Evolutionary conservation across 2,113 vertebrate species (phyloP), one percentile per base, ranked within the genome.

Genomic region (Scomber japonicus): DNA sequence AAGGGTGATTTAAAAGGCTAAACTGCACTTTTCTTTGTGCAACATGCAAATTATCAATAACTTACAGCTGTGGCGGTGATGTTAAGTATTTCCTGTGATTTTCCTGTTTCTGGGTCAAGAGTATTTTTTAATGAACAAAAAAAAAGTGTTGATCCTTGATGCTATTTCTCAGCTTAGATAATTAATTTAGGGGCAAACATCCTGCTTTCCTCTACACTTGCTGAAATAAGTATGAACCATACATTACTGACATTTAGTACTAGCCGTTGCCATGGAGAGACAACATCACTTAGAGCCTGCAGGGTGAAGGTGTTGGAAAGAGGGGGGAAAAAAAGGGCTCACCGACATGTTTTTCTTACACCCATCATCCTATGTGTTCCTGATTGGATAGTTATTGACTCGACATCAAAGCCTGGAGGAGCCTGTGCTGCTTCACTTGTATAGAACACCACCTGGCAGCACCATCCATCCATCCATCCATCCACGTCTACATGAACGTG

Each of bases 221-320:
- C 55, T 30, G 31, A 44, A 27, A 60, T n/a, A 61, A 71, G 67
- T 11, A 30, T 70, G 53, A 67, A 19, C 73, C 51, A 60, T 56
- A 81, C 65, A 65, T 86, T 64, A 71, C 77, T 69, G 69, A 81
- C 75, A 75, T 77, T 77, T 49, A 54, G 60, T 44, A 24, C 78
- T 51, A 11, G 46, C 51, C 0, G 71, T 90, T 87, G 82, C 86
- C 86, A 85, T 85, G 84, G 90, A 71, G 80, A 90, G 14, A 67
- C 67, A 45, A 17, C 76, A 74, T 81, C 75, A 45, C 54, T 62
- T 56, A 55, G 35, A 74, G 56, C 71, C 80, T 64, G 72, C 13
- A 78, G 24, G 14, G 11, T 4, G 2, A 35, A 35, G 7, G 0
- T 9, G 8, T 9, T 2, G 9, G 8, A 8, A 7, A 40, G 8